Evolutionary conservation across 1,140 invertebrate species (phyloP), one percentile per base, ranked within the genome.

Genomic region (Penaeus indicus): DNA sequence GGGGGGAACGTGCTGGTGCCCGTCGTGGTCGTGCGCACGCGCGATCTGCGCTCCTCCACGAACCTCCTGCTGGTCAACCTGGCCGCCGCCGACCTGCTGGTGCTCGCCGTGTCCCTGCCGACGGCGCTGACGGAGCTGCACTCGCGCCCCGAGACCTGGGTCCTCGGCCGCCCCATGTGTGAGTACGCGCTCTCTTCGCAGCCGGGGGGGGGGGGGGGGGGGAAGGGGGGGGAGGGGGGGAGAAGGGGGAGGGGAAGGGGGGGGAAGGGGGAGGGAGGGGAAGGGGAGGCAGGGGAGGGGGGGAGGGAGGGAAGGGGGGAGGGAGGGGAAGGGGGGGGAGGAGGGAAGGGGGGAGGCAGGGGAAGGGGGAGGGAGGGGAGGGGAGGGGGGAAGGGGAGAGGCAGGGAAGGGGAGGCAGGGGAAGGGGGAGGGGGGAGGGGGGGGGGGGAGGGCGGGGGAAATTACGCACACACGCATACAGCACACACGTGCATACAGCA

Each of bases 51-150:
- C 90, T 98, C 97, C 93, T 97, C 97, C 64, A 98, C 97, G 75
- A 98, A 99, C 92, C 97, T 98, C 89, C 98, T 98, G 92, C 94
- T 99, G 83, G 96, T 97, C 92, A 98, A 98, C 93, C 93, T 98
- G 89, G 97, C 96, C 92, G 95, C 98, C 19, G 97, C 97, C 25
- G 97, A 98, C 93, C 94, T 98, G 85, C 95, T 97, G 94, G 96
- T 98, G 90, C 94, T 98, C 86, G 93, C 98, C 63, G 95, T 98
- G 72, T 98, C 97, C 92, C 97, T 97, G 61, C 97, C 97, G 1
- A 97, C 97, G 13, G 96, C 97, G 10, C 94, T 98, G 11, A 96
- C 98, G 11, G 97, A 98, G 92, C 95, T 98, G 13, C 97, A 97
- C 93, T 96, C 96, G 13, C 95, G 95, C 88, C 97, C 97, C 3